Evolutionary conservation across 2,113 vertebrate species (phyloP).

Genomic region (Colossoma macropomum): DNA sequence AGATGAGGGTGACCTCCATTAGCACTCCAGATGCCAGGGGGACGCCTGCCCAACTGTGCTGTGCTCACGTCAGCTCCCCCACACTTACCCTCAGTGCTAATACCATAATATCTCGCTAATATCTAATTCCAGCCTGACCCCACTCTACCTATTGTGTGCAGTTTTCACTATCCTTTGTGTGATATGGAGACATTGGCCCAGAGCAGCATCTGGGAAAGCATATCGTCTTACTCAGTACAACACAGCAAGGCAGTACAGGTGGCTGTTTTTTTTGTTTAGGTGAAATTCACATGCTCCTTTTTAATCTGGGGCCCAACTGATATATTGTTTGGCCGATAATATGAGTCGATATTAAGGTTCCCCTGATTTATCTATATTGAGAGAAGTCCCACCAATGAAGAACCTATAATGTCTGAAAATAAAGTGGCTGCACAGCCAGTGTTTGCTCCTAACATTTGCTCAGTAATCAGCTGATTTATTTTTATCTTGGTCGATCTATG

Average conservation of each 20-base stretch:
- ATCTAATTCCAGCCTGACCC: background rate
- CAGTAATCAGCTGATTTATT: no score
- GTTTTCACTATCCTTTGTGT: background rate
- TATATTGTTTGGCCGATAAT: no score
- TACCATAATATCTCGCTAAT: background rate
- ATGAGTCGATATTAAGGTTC: background rate
- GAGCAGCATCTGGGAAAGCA: background rate
- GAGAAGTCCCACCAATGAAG: background rate
- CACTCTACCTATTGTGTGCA: background rate
- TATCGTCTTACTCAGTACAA: background rate
- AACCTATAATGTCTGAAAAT: background rate
- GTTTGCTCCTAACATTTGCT: no score
- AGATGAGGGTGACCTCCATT: slow-evolving; percentile 19
- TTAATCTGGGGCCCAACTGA: background rate
- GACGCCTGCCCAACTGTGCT: background rate
- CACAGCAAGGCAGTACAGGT: background rate
- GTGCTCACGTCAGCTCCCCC: background rate
- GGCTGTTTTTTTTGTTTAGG: background rate
- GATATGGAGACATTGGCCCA: background rate
- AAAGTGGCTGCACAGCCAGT: no score
- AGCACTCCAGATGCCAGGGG: slow-evolving; percentile 14
- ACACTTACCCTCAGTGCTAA: background rate
- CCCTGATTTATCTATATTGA: background rate
- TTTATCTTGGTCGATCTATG: no score
- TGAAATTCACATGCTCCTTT: background rate